Percentiles rank a stretch among this genome's conserved stretches.
phyloP scores from a whole-genome alignment of 2,888 invertebrate genomes.

The Drosophila barbarae region DNA sequence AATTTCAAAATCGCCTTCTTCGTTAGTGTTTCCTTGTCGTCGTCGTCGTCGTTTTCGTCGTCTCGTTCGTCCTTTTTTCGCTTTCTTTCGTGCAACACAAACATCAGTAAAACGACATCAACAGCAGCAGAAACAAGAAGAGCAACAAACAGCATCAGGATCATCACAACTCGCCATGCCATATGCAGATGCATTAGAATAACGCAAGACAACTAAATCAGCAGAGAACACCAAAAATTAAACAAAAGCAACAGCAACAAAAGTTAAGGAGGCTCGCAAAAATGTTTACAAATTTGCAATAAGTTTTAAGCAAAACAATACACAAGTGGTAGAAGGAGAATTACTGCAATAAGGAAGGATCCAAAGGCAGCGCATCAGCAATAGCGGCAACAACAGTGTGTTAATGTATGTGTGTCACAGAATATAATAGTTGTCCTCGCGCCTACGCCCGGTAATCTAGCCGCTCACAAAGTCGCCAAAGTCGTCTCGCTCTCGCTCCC shows the following conservation, averaged over 20 bases:
- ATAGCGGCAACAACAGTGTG: constrained; percentile 1
- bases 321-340: constrained; percentile 1
- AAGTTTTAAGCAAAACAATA: constrained; percentile 14
- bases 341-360: not conserved
- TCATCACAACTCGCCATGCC: constrained; percentile 29
- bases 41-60: constrained; percentile 40
- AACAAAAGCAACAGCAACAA: constrained; percentile 11
- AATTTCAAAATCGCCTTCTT: constrained; percentile 40
- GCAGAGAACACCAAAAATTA: constrained; percentile 17
- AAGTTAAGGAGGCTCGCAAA: constrained; percentile 35
- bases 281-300: constrained; percentile 34
- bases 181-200: constrained; percentile 11
- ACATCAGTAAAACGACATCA: constrained; percentile 32
- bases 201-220: constrained; percentile 17
- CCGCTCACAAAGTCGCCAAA: not conserved
- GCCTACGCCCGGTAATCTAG: constrained; percentile 1
- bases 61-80: constrained; percentile 31
- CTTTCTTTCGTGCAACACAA: constrained; percentile 37
- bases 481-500: constrained; percentile 1
- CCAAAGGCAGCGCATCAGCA: not conserved
- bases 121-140: constrained; percentile 12
- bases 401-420: constrained; percentile 1
- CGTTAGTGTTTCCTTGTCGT: constrained; percentile 51
- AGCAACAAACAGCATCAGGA: constrained; percentile 5
- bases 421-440: constrained; percentile 2